Evolutionary conservation across 2,888 invertebrate species (phyloP).

Genomic region (Meliscaeva auricollis): DNA sequence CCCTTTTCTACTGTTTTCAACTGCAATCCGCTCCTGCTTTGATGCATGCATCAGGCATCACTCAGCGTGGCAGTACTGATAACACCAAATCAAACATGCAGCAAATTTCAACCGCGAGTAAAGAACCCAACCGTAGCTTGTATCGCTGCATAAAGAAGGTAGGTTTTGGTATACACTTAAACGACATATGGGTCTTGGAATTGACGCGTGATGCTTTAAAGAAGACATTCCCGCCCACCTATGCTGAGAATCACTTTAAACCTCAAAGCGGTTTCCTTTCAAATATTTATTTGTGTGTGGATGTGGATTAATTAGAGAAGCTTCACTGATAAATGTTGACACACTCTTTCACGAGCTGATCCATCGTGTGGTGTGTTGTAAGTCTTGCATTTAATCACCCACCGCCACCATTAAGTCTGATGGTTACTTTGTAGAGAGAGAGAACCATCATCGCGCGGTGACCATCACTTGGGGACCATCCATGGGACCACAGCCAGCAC

Average conservation of each 20-base stretch:
- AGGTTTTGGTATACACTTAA: background rate
- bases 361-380: conserved; percentile 44
- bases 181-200: conserved; percentile 4
- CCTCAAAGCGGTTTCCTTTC: conserved; percentile 49
- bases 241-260: conserved; percentile 49
- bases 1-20: background rate
- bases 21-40: background rate
- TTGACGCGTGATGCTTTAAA: conserved; percentile 30
- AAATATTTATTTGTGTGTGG: conserved; percentile 21
- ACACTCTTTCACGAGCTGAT: conserved; percentile 44
- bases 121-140: too few species aligned
- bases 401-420: conserved; percentile 46
- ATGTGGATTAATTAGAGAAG: conserved; percentile 70
- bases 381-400: conserved; percentile 62
- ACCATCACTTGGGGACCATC: conserved; percentile 2
- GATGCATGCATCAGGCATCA: conserved; percentile 25
- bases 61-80: conserved; percentile 39
- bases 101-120: background rate
- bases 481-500: too few species aligned
- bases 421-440: conserved; percentile 20
- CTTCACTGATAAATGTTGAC: conserved; percentile 67
- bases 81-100: conserved; percentile 63
- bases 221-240: conserved; percentile 69
- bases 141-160: too few species aligned
- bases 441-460: background rate